Base-by-base conservation (phyloP, 2,113 vertebrate genomes). In the Agelaius tricolor region DNA sequence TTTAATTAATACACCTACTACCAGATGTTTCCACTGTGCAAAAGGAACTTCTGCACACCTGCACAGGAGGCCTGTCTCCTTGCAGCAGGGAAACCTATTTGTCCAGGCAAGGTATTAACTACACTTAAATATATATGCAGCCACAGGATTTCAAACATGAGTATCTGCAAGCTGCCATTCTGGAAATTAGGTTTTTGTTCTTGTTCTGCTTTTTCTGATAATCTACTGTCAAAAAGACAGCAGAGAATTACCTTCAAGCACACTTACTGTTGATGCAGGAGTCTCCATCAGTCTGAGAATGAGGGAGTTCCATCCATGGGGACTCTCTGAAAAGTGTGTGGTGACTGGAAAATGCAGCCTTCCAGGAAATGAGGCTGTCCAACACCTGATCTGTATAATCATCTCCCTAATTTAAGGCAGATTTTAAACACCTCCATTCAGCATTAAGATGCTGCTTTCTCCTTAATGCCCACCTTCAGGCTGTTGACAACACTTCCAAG, bases 311-410 rank as follows among this genome's bases (percentile, higher is more conserved):
- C 4, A 1, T 22, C 62, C 10, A 1, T 61, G 41, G 8, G 4
- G 14, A 69, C 26, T 4, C 7, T 86, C 43, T 73, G 35, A 83
- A 65, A 47, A 15, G 11, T 39, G 27, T 76, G 44, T n/a, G 37
- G 15, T 1, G 1, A 37, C 51, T 84, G 52, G 43, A 76, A 85
- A 76, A 85, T 0, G 5, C 26, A 80, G 9, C 24, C 5, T 61
- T 23, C 23, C 28, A 10, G 33, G 15, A 43, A 20, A 39, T 7
- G 15, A 81, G 10, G 15, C 41, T 26, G 13, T 28, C 22, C 28
- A 49, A 37, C 20, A 24, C 8, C 24, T 1, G 0, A 51, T 84
- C 67, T 35, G 0, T 14, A 28, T 35, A 59, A 59, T 28, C 57
- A 23, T 30, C 33, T 79, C 21, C 6, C 6, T 85, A 31, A 66